These are phyloP conservation scores for Plotosus lineatus DNA, from an alignment of 2,113 vertebrate genomes.

Conservation along the genomic window DNA sequence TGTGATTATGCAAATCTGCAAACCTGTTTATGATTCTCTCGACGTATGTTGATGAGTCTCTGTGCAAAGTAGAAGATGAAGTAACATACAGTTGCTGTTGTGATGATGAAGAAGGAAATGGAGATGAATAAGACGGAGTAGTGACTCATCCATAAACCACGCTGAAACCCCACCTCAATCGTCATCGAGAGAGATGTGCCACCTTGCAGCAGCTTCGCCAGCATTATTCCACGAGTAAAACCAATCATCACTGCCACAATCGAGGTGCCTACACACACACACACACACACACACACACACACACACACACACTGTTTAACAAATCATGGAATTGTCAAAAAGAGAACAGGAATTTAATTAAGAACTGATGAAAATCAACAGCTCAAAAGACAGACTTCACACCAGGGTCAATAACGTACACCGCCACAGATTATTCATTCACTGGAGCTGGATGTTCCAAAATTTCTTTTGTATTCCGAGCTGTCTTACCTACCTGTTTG, in stretches of 20 bases:
- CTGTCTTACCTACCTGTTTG: no score
- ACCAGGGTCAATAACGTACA: no score
- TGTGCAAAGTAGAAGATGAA: constrained; percentile 85
- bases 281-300: not conserved
- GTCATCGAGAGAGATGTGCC: constrained; percentile 76
- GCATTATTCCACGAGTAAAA: constrained; percentile 76
- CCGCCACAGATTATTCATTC: no score
- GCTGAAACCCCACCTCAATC: constrained; percentile 82
- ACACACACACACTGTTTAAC: constrained; percentile 9
- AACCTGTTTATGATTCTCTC: constrained; percentile 80
- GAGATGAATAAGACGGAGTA: constrained; percentile 87
- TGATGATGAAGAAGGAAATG: constrained; percentile 82
- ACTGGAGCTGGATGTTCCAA: no score
- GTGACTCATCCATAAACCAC: constrained; percentile 77
- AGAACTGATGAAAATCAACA: no score
- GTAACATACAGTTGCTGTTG: constrained; percentile 81
- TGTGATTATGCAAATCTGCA: not conserved
- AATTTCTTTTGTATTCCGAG: no score
- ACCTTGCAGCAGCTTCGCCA: constrained; percentile 63
- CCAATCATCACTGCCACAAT: constrained; percentile 85
- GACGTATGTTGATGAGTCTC: constrained; percentile 73
- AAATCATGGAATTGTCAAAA: not conserved
- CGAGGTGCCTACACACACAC: constrained; percentile 73
- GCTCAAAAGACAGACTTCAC: no score
- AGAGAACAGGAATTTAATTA: no score